Evolutionary conservation across 1,140 invertebrate species (phyloP), one percentile per base, ranked within the genome.

Genomic region (Drosophila azteca): DNA sequence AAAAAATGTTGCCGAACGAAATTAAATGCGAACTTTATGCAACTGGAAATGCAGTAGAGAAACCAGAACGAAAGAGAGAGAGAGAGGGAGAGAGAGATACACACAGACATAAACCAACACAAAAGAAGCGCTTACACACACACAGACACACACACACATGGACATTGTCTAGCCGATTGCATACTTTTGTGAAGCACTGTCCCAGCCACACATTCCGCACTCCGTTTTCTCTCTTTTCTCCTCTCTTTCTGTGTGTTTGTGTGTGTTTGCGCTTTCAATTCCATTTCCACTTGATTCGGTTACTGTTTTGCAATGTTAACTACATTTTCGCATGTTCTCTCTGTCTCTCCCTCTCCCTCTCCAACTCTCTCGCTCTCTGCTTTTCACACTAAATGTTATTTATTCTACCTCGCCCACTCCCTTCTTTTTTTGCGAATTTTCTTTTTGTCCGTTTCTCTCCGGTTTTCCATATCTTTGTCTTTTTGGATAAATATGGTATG

Each of bases 11-110:
- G 63, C 62, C 61, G 11, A 81, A 85, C 81, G 62, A 85, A 85
- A 85, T 85, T 85, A 87, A 85, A 85, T 87, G 81, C 74, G 82
- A 87, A 82, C 81, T 87, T 81, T 87, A 82, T 85, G 81, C 81
- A 78, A 74, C 74, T 87, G 82, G 62, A 85, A 85, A 77, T 85
- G 81, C 81, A 85, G 81, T 11, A 13, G 35, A 8, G 9, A 8
- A 9, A 8, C 2, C 2, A 31, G 31, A 9, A 8, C 9, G 7
- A 31, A 1, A 63, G 64, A 49, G 54, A 4, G 35, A 39, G 31
- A 13, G 11, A 39, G 50, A 54, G 9, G 17, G 24, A 43, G 20
- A 65, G 13, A 58, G 48, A 35, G 44, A 50, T 15, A 51, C 22
- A 74, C 29, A 73, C 61, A 74, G 39, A 73, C 61, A 64, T 41